phyloP scores from a whole-genome alignment of 2,888 invertebrate species.

The Pterostichus niger region DNA sequence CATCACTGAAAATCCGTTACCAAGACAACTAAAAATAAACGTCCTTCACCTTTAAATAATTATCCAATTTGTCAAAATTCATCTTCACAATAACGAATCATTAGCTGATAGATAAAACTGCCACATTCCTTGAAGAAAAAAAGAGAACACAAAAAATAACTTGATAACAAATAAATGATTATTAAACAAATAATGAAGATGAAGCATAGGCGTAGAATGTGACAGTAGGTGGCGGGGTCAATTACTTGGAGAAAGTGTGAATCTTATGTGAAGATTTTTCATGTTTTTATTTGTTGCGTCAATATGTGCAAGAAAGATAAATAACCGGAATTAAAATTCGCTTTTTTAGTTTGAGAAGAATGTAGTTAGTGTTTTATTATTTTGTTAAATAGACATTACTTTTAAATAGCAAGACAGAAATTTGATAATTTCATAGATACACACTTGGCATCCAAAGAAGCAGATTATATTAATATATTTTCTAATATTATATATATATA shows the following conservation, averaged over 20 bases:
- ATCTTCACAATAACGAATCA: neutral
- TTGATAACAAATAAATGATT: slow-evolving; percentile 4
- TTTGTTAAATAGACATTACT: neutral
- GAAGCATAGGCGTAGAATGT: slow-evolving; percentile 10
- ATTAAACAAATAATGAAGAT: slow-evolving; percentile 13
- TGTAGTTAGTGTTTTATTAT: neutral
- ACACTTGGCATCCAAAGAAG: too few relatives aligned
- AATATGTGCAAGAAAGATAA: neutral
- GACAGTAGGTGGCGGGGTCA: slow-evolving; percentile 9
- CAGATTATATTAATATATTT: too few relatives aligned
- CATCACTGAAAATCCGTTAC: slow-evolving; percentile 26
- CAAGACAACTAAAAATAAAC: slow-evolving; percentile 35
- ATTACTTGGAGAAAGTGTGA: slow-evolving; percentile 15
- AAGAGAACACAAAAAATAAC: neutral
- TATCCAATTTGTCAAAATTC: slow-evolving; percentile 33
- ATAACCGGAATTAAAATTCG: slow-evolving; percentile 6
- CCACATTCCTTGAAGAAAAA: neutral
- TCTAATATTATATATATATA: too few relatives aligned
- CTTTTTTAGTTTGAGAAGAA: neutral
- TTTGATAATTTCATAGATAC: too few relatives aligned
- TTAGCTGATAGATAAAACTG: neutral
- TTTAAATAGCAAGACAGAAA: too few relatives aligned
- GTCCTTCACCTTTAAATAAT: slow-evolving; percentile 37
- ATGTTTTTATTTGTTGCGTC: neutral
- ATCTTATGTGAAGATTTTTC: neutral